These are phyloP conservation scores for Anguilla anguilla DNA, from an alignment of 2,797 vertebrate species.

Conservation along the genomic window DNA sequence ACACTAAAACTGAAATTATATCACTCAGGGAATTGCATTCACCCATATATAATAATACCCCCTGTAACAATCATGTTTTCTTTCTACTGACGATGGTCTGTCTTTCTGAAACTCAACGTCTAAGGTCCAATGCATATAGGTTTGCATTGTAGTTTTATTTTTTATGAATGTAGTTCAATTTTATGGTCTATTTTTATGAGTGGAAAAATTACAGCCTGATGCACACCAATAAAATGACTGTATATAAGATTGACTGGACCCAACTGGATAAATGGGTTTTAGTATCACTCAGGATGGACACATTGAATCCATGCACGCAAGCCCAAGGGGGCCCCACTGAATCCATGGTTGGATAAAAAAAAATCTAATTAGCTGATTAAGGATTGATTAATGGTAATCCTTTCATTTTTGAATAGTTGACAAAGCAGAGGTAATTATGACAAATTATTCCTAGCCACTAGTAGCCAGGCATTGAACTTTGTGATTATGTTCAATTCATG, in stretches of 20 bases:
- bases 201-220: neutral
- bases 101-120: too few species aligned
- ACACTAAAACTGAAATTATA: neutral
- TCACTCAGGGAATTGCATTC: neutral
- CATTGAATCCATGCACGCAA: neutral
- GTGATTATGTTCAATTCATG: too few species aligned
- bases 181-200: neutral
- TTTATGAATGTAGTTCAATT: neutral
- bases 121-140: too few species aligned
- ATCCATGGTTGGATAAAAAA: neutral
- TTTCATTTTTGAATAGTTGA: neutral
- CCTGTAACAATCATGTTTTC: too few species aligned
- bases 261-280: neutral
- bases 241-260: neutral
- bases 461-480: neutral
- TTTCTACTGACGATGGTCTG: too few species aligned
- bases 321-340: neutral
- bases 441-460: neutral
- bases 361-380: neutral
- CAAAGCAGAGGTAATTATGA: neutral
- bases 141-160: neutral
- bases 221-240: neutral
- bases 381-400: neutral
- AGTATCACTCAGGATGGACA: neutral
- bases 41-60: too few species aligned